Percentiles rank a stretch among this genome's conserved stretches.
phyloP scores from a whole-genome alignment of 2,113 vertebrate species.

The Pituophis catenifer region DNA sequence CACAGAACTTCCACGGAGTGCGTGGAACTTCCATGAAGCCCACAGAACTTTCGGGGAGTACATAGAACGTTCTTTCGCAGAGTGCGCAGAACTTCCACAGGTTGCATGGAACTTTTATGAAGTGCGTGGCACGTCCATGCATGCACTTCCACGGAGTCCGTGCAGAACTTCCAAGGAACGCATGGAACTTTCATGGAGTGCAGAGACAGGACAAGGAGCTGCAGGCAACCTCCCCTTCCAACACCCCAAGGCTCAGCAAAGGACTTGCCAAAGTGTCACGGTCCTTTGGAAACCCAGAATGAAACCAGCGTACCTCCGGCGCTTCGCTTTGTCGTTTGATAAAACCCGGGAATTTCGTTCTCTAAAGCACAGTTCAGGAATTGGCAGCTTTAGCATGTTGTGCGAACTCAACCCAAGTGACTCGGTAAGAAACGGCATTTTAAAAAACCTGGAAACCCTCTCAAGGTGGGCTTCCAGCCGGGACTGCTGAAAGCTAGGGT shows the following conservation, averaged over 20 bases:
- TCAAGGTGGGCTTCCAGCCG: neutral
- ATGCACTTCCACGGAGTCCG: too few relatives aligned
- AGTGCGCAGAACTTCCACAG: too few relatives aligned
- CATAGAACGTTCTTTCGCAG: too few relatives aligned
- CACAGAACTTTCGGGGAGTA: too few relatives aligned
- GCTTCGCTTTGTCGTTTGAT: neutral
- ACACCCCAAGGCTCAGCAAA: neutral
- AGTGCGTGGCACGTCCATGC: fast-evolving
- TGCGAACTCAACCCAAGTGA: neutral
- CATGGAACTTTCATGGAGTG: neutral
- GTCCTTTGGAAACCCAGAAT: neutral
- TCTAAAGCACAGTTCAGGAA: neutral
- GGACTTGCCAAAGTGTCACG: neutral
- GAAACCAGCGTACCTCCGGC: neutral
- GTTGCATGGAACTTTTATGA: neutral
- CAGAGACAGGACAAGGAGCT: neutral
- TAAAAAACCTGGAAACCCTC: neutral
- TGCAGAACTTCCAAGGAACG: neutral
- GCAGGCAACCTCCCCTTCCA: neutral
- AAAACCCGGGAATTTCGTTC: neutral
- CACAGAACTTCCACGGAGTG: too few relatives aligned
- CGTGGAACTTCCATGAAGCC: too few relatives aligned
- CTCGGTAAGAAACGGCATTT: neutral
- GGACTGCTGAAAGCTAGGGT: neutral
- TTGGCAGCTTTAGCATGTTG: neutral